Conservation (phyloP, 1,140 invertebrate species). For the Drosophila nikananu region DNA sequence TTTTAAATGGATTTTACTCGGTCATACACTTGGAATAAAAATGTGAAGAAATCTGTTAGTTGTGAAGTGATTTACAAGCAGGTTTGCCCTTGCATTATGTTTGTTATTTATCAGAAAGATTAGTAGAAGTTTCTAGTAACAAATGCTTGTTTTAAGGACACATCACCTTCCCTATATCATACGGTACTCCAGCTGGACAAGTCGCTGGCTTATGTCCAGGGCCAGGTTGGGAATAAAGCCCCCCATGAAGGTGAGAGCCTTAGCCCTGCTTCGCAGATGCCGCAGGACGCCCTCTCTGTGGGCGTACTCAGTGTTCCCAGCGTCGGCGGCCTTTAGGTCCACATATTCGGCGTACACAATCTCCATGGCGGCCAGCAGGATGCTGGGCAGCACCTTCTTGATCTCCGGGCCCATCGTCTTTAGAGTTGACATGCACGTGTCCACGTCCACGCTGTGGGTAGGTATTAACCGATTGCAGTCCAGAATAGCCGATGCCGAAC, state of each 20-base stretch:
- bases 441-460: conserved; percentile 89
- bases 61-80: no score
- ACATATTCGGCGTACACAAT: conserved; percentile 92
- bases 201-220: conserved; percentile 97
- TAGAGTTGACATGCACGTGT: conserved; percentile 90
- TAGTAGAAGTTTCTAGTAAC: background rate
- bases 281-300: conserved; percentile 87
- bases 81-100: background rate
- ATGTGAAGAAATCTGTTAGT: background rate
- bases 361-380: conserved; percentile 95
- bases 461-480: conserved; percentile 91
- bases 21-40: background rate
- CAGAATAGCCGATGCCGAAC: conserved; percentile 92
- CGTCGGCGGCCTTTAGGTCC: conserved; percentile 47
- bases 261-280: conserved; percentile 90
- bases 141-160: no score
- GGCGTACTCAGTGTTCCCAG: conserved; percentile 82
- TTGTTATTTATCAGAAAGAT: background rate
- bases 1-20: conserved; percentile 23
- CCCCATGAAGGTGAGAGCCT: conserved; percentile 96
- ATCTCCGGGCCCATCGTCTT: conserved; percentile 89
- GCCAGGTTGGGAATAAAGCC: conserved; percentile 97
- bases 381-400: conserved; percentile 92
- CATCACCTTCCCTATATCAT: conserved; percentile 87
- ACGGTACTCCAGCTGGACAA: conserved; percentile 97